Evolutionary conservation across 2,888 invertebrate genomes (phyloP), one percentile per base, ranked within the genome.

Genomic region (Drosophila emarginata): DNA sequence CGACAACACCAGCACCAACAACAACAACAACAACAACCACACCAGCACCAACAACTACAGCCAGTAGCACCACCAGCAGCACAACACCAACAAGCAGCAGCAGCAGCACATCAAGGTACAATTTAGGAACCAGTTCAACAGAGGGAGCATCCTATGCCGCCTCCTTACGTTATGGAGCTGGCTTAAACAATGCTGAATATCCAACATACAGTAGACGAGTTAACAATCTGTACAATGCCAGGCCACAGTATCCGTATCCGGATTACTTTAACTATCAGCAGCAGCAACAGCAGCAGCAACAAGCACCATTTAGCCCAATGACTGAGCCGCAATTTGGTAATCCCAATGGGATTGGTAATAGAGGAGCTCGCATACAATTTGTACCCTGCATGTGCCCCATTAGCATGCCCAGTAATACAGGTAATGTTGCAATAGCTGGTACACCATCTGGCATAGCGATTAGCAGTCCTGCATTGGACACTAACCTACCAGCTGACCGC

Each of bases 341-440:
- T 45, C 9, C n/a, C 3, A 45, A 45, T 15, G 18, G 15, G 18
- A 45, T 12, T 6, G 18, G 39, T 12, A 74, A 74, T 28, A 67
- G 66, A 51, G 80, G 78, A 1, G 23, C 57, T 7, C 84, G 84
- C 53, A 80, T 84, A 5, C 90, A 91, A 62, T 91, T 91, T 54
- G 91, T 91, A 51, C 91, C 91, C 40, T 91, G 91, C 74, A 90
- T 91, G 91, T 91, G 91, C 64, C 91, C 91, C 0, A 75, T 91
- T 3, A 91, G 80, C 61, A 77, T 91, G 45, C 83, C 84, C 61
- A 72, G 77, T 51, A 18, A 78, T 26, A 26, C 26, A 26, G 32
- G 32, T 32, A 32, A 32, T 32, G 2, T 21, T 9, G 6, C 45
- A 1, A 7, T 14, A 23, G 5, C 50, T 2, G 56, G 53, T 4